A percentile compares a stretch with the other conserved stretches of the same genome.
Conservation (phyloP, 2,113 vertebrate genomes). For the Meleagris gallopavo region DNA sequence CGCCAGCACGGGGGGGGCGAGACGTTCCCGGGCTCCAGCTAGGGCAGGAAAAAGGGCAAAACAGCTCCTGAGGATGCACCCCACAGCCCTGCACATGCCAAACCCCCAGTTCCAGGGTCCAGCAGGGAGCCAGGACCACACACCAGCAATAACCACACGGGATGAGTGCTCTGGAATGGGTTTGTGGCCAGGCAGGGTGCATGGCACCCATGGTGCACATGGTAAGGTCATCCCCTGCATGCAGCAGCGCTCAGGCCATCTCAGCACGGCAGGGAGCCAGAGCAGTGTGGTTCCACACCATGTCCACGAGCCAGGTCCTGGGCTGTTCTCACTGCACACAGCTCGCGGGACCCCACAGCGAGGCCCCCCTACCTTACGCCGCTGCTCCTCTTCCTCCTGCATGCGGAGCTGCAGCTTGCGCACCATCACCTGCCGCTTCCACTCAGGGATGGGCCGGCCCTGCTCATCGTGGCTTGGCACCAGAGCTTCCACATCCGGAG, state of each 20-base stretch:
- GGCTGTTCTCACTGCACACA: neutral
- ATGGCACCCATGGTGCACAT: neutral
- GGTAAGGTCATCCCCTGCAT: neutral
- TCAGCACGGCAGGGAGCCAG: neutral
- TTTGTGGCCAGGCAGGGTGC: neutral
- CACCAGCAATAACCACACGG: neutral
- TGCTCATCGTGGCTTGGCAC: slow-evolving; percentile 91
- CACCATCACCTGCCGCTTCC: slow-evolving; percentile 98
- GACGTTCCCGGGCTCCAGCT: slow-evolving; percentile 84
- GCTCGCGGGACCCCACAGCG: neutral
- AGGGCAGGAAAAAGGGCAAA: slow-evolving; percentile 82
- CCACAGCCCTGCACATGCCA: slow-evolving; percentile 65
- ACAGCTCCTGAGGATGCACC: slow-evolving; percentile 63
- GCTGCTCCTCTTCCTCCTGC: slow-evolving; percentile 94
- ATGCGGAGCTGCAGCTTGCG: slow-evolving; percentile 89
- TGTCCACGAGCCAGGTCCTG: neutral
- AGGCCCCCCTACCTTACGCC: slow-evolving; percentile 84
- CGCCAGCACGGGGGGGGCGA: slow-evolving; percentile 87
- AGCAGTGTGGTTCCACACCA: neutral
- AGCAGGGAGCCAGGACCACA: slow-evolving; percentile 48
- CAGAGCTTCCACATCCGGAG: slow-evolving; percentile 87
- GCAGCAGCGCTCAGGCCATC: neutral
- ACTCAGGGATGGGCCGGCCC: slow-evolving; percentile 90
- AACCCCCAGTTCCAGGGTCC: slow-evolving; percentile 62
- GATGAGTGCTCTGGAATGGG: neutral